Base-by-base conservation (phyloP, 1,140 invertebrate genomes). In the Drosophila bifasciata region DNA sequence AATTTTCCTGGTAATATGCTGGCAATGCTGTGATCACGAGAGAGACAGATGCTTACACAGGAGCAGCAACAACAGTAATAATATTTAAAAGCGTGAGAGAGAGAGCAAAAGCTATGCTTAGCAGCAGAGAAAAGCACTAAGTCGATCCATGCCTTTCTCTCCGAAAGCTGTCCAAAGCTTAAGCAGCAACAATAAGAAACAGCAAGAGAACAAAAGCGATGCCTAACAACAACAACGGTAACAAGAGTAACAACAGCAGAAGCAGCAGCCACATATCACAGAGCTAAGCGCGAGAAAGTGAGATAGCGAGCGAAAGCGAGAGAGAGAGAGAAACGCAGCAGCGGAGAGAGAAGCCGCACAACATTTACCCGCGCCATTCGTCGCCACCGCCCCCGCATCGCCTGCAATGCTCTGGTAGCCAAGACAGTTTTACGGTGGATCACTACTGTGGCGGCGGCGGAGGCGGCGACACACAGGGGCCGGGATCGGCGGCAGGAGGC, bases 341-440 rank as follows among this genome's bases (percentile, higher is more conserved):
- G 49, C 21, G 39, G 32, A 70, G 55, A 45, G 53, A 49, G 58
- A 62, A 58, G 53, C 48, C 32, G 60, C 56, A 81, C 81, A 91
- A 90, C 83, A 91, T 91, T 91, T 91, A 91, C 64, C 91, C 91
- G 69, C 85, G 91, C 62, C 91, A 91, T 79, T 89, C 89, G 63
- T 91, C 91, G 69, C 74, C 90, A 83, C 91, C 91, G 75, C 85
- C 91, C 90, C 90, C 85, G 78, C 91, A 91, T 83, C 89, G 91
- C 79, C 84, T 92, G 79, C 91, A 91, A 92, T 92, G 91, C 84
- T 92, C 91, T 92, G 91, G 91, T 92, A 92, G 91, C 91, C 91
- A 92, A 91, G 91, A 91, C 70, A 92, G 91, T 91, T 92, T 92
- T 91, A 90, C 91, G 89, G 90, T 91, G 89, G 91, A 92, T 89